Percentiles rank a stretch among this genome's conserved stretches.
Conservation (phyloP, 2,797 vertebrate species). For the Cygnus olor region DNA sequence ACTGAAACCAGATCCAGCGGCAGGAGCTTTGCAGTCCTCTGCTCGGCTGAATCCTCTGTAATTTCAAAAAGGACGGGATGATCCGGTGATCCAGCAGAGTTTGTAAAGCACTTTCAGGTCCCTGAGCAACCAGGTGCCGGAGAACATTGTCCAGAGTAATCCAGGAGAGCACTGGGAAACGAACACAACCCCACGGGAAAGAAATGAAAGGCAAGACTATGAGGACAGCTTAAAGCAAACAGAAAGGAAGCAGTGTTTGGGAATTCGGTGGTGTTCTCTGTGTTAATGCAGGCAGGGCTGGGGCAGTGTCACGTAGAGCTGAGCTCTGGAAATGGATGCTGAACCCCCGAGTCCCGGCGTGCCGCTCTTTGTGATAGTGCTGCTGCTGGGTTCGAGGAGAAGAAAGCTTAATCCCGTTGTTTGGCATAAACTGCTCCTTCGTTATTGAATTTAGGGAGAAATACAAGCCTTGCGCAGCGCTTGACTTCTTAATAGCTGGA, state of each 20-base stretch:
- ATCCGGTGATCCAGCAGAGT: background rate
- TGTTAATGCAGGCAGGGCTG: background rate
- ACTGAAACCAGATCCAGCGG: background rate
- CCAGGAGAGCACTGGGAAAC: background rate
- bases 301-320: background rate
- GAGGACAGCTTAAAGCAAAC: background rate
- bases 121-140: background rate
- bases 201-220: background rate
- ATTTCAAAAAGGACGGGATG: background rate
- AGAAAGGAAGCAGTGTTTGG: background rate
- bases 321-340: background rate
- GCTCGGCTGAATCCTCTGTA: background rate
- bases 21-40: background rate
- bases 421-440: background rate
- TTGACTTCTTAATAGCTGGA: background rate
- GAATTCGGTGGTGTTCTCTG: background rate
- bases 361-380: accelerated
- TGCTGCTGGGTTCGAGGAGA: background rate
- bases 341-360: accelerated
- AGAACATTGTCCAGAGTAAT: background rate
- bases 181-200: background rate
- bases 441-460: background rate
- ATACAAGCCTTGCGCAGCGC: background rate
- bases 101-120: background rate
- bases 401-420: background rate